Percentiles rank a stretch among this genome's conserved stretches.
Evolutionary conservation across 2,888 invertebrate species (phyloP).

Genomic region (Gerris lacustris): DNA sequence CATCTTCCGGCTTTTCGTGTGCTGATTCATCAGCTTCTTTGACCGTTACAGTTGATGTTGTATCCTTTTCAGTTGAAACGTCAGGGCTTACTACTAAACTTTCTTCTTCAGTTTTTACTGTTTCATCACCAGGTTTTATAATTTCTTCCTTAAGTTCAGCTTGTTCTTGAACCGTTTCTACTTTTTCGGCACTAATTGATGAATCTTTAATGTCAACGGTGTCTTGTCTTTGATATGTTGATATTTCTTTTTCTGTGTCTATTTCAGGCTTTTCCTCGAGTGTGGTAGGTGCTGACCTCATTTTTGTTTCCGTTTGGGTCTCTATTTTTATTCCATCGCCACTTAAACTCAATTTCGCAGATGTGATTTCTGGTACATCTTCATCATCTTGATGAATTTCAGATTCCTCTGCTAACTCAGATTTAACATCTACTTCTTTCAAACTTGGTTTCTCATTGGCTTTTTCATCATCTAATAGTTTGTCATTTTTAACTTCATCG

Average conservation of each 20-base stretch:
- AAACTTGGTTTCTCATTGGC: background rate
- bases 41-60: too few relatives aligned
- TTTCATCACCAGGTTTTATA: too few relatives aligned
- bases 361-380: background rate
- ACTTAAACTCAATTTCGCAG: background rate
- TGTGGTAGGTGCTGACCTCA: background rate
- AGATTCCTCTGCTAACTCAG: background rate
- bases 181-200: conserved; percentile 8
- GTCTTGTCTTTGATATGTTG: conserved; percentile 5
- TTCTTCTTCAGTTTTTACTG: too few relatives aligned
- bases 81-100: too few relatives aligned
- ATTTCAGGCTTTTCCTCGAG: background rate
- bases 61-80: background rate
- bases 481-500: too few relatives aligned
- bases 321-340: background rate
- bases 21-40: too few relatives aligned
- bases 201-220: background rate
- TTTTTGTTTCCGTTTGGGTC: background rate
- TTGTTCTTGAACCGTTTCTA: background rate
- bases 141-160: background rate
- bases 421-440: background rate
- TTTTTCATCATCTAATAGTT: background rate
- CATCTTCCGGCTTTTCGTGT: background rate
- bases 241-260: background rate
- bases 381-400: background rate